Evolutionary conservation across 2,888 invertebrate species (phyloP).

Genomic region (Agriopis marginaria): DNA sequence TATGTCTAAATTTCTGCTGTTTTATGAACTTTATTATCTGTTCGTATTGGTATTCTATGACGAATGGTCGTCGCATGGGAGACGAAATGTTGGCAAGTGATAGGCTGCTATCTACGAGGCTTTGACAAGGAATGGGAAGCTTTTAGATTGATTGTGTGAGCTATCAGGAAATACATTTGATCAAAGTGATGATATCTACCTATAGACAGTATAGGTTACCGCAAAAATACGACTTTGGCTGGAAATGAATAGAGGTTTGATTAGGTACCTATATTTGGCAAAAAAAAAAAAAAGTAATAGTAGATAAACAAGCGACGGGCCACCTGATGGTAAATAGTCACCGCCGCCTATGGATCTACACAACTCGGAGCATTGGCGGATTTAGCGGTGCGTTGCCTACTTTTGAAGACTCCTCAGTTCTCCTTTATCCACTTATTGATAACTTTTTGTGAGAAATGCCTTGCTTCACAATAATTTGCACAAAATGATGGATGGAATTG

Average conservation of each 20-base stretch:
- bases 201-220: background rate
- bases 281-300: too few species aligned
- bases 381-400: too few species aligned
- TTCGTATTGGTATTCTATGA: slow-evolving; percentile 26
- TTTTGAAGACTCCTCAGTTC: too few species aligned
- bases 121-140: slow-evolving; percentile 40
- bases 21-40: slow-evolving; percentile 9
- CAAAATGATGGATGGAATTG: too few species aligned
- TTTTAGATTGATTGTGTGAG: slow-evolving; percentile 48
- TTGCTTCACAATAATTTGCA: too few species aligned
- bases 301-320: too few species aligned
- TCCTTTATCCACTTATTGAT: too few species aligned
- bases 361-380: too few species aligned
- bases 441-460: background rate
- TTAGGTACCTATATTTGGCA: background rate
- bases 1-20: background rate
- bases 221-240: slow-evolving; percentile 2
- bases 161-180: slow-evolving; percentile 37
- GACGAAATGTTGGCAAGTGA: slow-evolving; percentile 49
- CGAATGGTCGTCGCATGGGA: slow-evolving; percentile 56
- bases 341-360: too few species aligned
- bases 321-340: too few species aligned
- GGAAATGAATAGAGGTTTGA: slow-evolving; percentile 5
- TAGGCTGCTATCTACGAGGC: slow-evolving; percentile 42
- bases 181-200: slow-evolving; percentile 18